Evolutionary conservation across 2,797 vertebrate genomes (phyloP).

Genomic region (Xyrichtys novacula): DNA sequence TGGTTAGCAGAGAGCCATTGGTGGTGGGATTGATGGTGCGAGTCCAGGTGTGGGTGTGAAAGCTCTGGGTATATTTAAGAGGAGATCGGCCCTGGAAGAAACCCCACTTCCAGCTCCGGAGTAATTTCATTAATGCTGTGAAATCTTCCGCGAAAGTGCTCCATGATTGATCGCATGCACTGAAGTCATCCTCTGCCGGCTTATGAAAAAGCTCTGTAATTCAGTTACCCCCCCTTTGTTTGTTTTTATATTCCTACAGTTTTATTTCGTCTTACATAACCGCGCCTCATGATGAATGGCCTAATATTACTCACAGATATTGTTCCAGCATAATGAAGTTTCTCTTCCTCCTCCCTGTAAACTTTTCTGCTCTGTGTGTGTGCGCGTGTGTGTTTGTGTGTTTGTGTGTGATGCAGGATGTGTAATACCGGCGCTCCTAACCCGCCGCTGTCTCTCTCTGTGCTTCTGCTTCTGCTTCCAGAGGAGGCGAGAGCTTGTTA

Average conservation of each 20-base stretch:
- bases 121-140: constrained; percentile 74
- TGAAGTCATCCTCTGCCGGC: constrained; percentile 68
- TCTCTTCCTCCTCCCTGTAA: constrained; percentile 48
- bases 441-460: constrained; percentile 59
- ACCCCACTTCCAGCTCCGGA: constrained; percentile 39
- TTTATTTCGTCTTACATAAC: constrained; percentile 78
- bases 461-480: constrained; percentile 71
- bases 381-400: too few relatives aligned
- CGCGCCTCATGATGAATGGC: constrained; percentile 73
- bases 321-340: constrained; percentile 77
- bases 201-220: constrained; percentile 82
- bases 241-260: constrained; percentile 77
- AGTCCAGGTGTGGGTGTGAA: constrained; percentile 1
- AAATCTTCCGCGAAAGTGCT: constrained; percentile 70
- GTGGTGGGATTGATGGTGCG: constrained; percentile 35
- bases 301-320: constrained; percentile 79
- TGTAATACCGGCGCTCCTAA: constrained; percentile 66
- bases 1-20: constrained; percentile 48
- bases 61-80: constrained; percentile 4
- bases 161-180: constrained; percentile 78
- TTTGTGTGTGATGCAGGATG: constrained; percentile 49
- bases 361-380: constrained; percentile 66
- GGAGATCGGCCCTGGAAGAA: constrained; percentile 58
- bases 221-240: constrained; percentile 74
- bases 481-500: constrained; percentile 86